These are phyloP conservation scores for Petaurus breviceps DNA, from an alignment of 2,113 vertebrate species.

Conservation along the genomic window DNA sequence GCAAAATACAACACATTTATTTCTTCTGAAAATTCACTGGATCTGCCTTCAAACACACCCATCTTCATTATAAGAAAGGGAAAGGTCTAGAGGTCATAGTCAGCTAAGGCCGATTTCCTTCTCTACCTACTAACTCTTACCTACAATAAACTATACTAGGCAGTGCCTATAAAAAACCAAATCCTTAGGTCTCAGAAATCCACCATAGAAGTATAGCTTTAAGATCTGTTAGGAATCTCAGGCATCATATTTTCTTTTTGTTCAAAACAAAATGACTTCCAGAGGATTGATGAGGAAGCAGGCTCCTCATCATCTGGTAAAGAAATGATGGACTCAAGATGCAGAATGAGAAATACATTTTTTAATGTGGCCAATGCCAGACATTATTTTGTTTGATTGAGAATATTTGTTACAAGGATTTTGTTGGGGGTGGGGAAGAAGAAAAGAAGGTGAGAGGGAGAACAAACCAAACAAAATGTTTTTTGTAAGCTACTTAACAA, in stretches of 20 bases:
- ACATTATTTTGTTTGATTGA: background rate
- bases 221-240: background rate
- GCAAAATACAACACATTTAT: no score
- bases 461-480: no score
- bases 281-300: background rate
- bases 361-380: background rate
- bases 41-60: background rate
- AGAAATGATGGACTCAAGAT: background rate
- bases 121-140: conserved; percentile 1
- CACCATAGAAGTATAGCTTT: conserved; percentile 46
- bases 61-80: conserved; percentile 4
- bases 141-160: background rate
- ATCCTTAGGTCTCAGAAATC: background rate
- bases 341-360: background rate
- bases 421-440: background rate
- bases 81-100: background rate
- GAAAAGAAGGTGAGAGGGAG: background rate
- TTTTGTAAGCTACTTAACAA: background rate
- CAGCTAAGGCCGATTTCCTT: conserved; percentile 13
- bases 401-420: background rate
- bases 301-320: background rate
- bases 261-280: background rate
- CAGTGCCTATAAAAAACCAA: background rate
- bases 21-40: conserved; percentile 27
- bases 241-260: conserved; percentile 15